A percentile compares a stretch with the other conserved stretches of the same genome.
These are phyloP conservation scores for Gnathochromis pfefferi DNA, from an alignment of 2,113 vertebrate genomes.

Conservation along the genomic window DNA sequence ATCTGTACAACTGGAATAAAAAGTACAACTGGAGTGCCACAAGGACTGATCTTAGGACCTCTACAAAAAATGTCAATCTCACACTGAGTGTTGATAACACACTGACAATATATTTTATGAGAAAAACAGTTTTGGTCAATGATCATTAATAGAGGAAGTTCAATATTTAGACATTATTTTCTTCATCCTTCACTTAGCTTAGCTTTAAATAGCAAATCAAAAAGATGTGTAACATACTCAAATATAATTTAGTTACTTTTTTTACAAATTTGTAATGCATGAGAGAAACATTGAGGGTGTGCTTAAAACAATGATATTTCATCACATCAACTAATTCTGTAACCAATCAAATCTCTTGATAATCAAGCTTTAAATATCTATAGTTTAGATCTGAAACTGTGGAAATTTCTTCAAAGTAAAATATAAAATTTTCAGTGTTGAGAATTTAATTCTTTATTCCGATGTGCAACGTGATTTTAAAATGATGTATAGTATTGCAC, in stretches of 20 bases:
- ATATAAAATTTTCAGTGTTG: not conserved
- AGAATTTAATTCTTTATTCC: accelerated
- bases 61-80: accelerated
- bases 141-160: not conserved
- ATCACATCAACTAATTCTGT: accelerated
- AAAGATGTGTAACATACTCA: accelerated
- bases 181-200: not conserved
- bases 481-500: not conserved
- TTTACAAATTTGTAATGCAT: not conserved
- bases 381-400: not conserved
- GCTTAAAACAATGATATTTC: not conserved
- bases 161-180: not conserved
- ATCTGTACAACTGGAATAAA: not conserved
- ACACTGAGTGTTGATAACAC: not conserved
- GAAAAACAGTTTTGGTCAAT: not conserved
- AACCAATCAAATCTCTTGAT: not conserved
- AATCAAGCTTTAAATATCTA: not conserved
- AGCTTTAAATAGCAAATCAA: not conserved
- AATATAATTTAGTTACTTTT: not conserved
- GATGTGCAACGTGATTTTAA: not conserved
- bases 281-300: not conserved
- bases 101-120: not conserved
- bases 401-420: not conserved
- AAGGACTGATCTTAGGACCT: not conserved
- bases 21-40: not conserved